These are phyloP conservation scores for Cyrtodaria siliqua DNA, from an alignment of 2,888 invertebrate genomes.

Conservation along the genomic window DNA sequence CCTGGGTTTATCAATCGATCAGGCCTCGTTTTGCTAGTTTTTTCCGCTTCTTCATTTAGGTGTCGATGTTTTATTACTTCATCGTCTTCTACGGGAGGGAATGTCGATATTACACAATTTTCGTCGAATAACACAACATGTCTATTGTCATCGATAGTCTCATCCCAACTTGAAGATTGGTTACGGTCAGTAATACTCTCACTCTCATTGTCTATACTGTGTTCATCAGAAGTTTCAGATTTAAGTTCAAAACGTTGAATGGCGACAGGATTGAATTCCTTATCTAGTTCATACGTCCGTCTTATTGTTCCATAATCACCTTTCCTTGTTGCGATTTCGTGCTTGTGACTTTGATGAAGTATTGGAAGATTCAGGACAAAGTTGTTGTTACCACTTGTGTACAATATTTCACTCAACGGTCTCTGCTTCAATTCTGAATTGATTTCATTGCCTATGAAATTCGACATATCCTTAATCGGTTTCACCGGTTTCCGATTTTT, in stretches of 20 bases:
- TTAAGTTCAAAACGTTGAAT: conserved; percentile 4
- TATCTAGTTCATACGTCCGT: conserved; percentile 11
- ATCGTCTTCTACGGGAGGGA: conserved; percentile 44
- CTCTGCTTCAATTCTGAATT: background rate
- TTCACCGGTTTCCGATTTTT: background rate
- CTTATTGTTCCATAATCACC: conserved; percentile 18
- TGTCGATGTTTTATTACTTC: conserved; percentile 47
- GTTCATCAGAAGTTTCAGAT: background rate
- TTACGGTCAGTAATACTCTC: background rate
- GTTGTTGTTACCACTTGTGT: background rate
- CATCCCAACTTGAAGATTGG: background rate
- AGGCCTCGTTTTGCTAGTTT: conserved; percentile 22
- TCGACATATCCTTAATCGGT: too few relatives aligned
- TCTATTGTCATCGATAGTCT: background rate
- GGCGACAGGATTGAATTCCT: conserved; percentile 2
- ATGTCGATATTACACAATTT: conserved; percentile 24
- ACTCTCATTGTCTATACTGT: background rate
- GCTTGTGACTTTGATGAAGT: conserved; percentile 8
- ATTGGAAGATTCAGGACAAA: conserved; percentile 8
- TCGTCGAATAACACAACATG: background rate
- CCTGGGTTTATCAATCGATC: conserved; percentile 20
- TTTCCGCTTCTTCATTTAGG: conserved; percentile 55
- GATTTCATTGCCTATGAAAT: background rate
- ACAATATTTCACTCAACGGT: background rate
- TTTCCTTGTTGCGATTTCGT: background rate